These are phyloP conservation scores for Drosophila cracens DNA, from an alignment of 2,888 invertebrate species.

Conservation along the genomic window DNA sequence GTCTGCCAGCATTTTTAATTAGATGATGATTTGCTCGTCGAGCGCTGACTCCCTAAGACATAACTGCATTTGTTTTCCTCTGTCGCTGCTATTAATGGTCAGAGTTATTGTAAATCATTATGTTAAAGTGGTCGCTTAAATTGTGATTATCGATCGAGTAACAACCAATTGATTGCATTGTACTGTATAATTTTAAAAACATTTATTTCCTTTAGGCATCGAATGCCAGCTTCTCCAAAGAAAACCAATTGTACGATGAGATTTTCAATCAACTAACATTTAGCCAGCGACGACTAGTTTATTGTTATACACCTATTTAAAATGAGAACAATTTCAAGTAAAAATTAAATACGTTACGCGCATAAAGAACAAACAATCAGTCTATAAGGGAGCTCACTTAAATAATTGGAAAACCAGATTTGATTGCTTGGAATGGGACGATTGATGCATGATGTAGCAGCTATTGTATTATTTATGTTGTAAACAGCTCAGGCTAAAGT, in stretches of 20 bases:
- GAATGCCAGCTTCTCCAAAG: constrained; percentile 47
- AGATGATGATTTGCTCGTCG: constrained; percentile 14
- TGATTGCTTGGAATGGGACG: not conserved
- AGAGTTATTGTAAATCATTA: constrained; percentile 38
- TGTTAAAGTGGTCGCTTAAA: constrained; percentile 37
- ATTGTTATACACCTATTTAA: constrained; percentile 32
- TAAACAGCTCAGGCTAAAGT: constrained; percentile 1
- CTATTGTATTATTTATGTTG: not conserved
- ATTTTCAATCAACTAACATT: constrained; percentile 28
- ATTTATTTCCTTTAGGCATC: constrained; percentile 36
- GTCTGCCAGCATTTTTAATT: constrained; percentile 53
- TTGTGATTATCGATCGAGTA: constrained; percentile 25
- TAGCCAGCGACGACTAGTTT: constrained; percentile 28
- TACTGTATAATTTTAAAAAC: constrained; percentile 12
- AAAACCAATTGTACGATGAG: constrained; percentile 25
- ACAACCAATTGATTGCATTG: constrained; percentile 17
- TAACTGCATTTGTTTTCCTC: constrained; percentile 61
- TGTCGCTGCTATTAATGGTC: constrained; percentile 33
- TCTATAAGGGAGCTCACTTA: not conserved
- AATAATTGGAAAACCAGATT: not conserved
- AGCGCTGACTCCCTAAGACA: constrained; percentile 52
- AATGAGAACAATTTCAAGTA: constrained; percentile 8
- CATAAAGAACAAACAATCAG: not conserved
- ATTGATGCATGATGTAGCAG: not conserved
- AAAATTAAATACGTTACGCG: constrained; percentile 31